Evolutionary conservation across 2,797 vertebrate species (phyloP).

Genomic region (Gorsachius magnificus): DNA sequence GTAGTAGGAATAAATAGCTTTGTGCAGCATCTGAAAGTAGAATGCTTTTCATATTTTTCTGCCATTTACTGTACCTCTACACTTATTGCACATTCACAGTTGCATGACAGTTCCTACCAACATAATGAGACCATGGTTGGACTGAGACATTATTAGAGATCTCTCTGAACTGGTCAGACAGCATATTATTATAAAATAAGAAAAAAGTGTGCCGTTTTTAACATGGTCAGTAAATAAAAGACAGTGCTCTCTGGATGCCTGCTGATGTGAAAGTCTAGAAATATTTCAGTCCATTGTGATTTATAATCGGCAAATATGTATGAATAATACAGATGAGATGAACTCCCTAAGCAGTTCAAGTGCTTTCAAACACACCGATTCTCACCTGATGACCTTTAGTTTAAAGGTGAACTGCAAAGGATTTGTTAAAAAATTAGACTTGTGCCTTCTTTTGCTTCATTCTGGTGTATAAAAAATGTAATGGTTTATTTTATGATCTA

Average conservation of each 20-base stretch:
- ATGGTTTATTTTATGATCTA: background rate
- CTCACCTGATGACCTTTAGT: constrained; percentile 55
- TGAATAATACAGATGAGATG: constrained; percentile 55
- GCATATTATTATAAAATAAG: constrained; percentile 71
- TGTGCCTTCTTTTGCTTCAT: constrained; percentile 11
- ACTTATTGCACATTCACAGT: constrained; percentile 74
- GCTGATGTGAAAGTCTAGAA: constrained; percentile 63
- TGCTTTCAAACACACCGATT: constrained; percentile 29
- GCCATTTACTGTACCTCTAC: constrained; percentile 69
- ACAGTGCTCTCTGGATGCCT: constrained; percentile 46
- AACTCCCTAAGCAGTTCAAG: constrained; percentile 42
- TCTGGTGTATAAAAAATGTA: background rate
- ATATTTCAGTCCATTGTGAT: constrained; percentile 57
- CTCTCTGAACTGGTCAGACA: constrained; percentile 71
- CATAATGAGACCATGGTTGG: constrained; percentile 70
- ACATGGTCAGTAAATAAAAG: constrained; percentile 75
- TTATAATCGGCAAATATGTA: constrained; percentile 61
- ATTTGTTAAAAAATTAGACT: constrained; percentile 49
- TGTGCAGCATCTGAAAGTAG: constrained; percentile 67
- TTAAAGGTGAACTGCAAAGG: constrained; percentile 68
- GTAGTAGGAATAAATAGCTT: constrained; percentile 70
- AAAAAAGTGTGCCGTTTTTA: constrained; percentile 58
- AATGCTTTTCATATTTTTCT: constrained; percentile 71
- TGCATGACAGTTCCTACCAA: constrained; percentile 74
- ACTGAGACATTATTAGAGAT: constrained; percentile 71